Conservation (phyloP, 2,113 vertebrate species). For the Leucopternis melanops region DNA sequence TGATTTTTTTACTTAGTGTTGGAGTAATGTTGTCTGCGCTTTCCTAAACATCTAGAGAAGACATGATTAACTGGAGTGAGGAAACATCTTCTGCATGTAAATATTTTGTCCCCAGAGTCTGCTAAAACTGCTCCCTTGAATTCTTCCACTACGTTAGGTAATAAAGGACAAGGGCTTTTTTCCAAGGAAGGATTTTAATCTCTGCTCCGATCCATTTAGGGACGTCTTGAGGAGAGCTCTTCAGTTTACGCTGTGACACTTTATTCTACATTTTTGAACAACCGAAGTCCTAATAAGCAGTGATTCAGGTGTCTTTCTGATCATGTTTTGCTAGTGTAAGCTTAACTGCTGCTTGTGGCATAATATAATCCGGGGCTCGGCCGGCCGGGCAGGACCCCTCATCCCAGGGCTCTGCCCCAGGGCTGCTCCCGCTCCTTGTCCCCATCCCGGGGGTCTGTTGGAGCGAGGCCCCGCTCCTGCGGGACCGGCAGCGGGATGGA, state of each 20-base stretch:
- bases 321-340: not conserved
- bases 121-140: not conserved
- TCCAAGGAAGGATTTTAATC: too few relatives aligned
- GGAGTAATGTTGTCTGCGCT: not conserved
- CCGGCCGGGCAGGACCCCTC: too few relatives aligned
- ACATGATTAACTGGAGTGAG: too few relatives aligned
- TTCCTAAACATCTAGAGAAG: not conserved
- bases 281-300: not conserved
- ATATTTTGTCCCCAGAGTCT: not conserved
- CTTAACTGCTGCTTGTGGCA: not conserved
- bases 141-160: not conserved
- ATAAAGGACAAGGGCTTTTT: not conserved
- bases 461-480: too few relatives aligned
- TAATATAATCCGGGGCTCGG: not conserved
- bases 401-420: too few relatives aligned
- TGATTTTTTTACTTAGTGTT: not conserved
- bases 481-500: too few relatives aligned
- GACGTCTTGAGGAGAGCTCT: not conserved
- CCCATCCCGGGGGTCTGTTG: too few relatives aligned
- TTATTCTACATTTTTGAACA: not conserved
- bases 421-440: too few relatives aligned
- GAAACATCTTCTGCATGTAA: too few relatives aligned
- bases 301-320: not conserved
- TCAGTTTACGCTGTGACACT: not conserved
- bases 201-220: too few relatives aligned